Percentiles rank a stretch among this genome's conserved stretches.
Conservation (phyloP, 53 echinoderm and acorn worm species). For the Holothuria scabra region DNA sequence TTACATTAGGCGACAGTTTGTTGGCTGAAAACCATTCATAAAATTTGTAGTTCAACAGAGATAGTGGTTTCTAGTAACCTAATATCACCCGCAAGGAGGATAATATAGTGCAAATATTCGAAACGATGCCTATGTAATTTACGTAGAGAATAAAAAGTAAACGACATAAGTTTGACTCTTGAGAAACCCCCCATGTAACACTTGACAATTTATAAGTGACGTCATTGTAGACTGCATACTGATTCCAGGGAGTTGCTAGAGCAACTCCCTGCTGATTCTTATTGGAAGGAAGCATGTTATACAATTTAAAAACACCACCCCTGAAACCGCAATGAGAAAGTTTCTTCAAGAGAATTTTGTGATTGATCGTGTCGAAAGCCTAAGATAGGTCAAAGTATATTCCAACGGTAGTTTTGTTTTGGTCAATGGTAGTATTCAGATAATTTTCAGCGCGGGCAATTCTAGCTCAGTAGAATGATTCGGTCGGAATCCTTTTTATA, state of each 20-base stretch:
- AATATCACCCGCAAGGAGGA: background rate
- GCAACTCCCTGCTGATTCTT: no score
- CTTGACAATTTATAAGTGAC: background rate
- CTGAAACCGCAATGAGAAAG: slow-evolving; percentile 20
- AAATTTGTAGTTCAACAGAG: slow-evolving; percentile 5
- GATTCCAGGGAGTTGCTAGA: no score
- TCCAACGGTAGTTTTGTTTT: slow-evolving; percentile 7
- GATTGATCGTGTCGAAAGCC: slow-evolving; percentile 32
- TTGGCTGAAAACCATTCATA: slow-evolving; percentile 19
- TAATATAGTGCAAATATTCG: slow-evolving; percentile 11
- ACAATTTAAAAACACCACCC: no score
- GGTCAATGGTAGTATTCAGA: slow-evolving; percentile 3
- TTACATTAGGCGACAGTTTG: no score
- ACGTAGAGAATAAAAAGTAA: background rate
- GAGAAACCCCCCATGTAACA: background rate
- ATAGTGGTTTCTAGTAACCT: background rate
- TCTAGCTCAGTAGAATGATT: slow-evolving; percentile 13
- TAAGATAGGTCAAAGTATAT: slow-evolving; percentile 10
- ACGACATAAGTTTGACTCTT: no score
- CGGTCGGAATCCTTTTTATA: slow-evolving; percentile 21
- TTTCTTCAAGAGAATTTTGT: slow-evolving; percentile 6
- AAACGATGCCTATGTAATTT: slow-evolving; percentile 17
- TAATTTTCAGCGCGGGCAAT: background rate
- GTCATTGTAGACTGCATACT: background rate
- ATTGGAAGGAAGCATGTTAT: no score